Evolutionary conservation across 2,888 invertebrate genomes (phyloP).

Genomic region (Conops quadrifasciatus): DNA sequence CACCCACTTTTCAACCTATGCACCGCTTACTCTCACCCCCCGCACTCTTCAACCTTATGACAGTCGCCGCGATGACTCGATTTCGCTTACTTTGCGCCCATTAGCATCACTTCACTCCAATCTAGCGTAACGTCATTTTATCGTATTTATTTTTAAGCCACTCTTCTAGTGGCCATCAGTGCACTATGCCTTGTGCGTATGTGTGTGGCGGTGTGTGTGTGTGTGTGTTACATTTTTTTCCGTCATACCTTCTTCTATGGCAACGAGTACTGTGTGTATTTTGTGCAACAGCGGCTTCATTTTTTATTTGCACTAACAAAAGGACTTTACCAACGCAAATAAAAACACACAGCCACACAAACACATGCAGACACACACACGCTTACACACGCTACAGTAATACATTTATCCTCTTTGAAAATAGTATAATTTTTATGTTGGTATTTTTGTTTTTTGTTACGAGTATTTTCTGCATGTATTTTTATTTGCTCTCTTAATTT

Average conservation of each 20-base stretch:
- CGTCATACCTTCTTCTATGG: too few relatives aligned
- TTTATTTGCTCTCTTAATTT: slow-evolving; percentile 11
- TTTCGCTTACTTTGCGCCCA: neutral
- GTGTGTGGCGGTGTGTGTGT: neutral
- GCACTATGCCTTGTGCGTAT: neutral
- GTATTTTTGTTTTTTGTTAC: neutral
- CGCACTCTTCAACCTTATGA: neutral
- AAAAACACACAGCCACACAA: neutral
- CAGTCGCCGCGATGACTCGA: neutral
- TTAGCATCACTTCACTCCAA: neutral
- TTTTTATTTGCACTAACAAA: slow-evolving; percentile 29
- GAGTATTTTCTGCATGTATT: neutral
- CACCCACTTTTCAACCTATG: too few relatives aligned
- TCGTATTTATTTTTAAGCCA: neutral
- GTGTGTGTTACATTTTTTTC: too few relatives aligned
- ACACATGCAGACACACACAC: slow-evolving; percentile 3
- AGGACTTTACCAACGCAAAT: too few relatives aligned
- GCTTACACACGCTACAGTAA: neutral
- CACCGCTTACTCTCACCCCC: neutral
- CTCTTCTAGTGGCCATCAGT: neutral
- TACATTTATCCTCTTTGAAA: neutral
- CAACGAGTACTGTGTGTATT: too few relatives aligned
- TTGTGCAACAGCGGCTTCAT: slow-evolving; percentile 19
- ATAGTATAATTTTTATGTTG: neutral
- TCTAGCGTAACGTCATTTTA: neutral